These are phyloP conservation scores for Rhinoraja longicauda DNA, from an alignment of 2,797 vertebrate species.

Conservation along the genomic window DNA sequence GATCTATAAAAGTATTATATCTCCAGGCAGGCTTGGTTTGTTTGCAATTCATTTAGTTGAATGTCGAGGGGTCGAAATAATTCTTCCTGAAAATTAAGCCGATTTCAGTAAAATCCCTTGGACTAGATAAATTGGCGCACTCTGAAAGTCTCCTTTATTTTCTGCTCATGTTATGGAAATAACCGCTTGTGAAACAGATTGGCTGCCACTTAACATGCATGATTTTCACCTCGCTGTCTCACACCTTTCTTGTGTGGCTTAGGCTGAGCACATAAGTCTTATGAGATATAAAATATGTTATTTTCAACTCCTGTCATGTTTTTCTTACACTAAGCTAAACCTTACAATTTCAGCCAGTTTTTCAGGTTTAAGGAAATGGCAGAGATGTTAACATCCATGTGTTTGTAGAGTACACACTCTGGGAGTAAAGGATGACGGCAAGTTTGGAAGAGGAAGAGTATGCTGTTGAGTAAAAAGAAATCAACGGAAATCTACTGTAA, in stretches of 20 bases:
- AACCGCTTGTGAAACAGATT: conserved; percentile 2
- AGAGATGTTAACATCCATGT: not conserved
- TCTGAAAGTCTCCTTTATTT: conserved; percentile 8
- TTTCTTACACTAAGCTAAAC: not conserved
- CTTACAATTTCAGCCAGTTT: not conserved
- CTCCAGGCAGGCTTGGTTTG: not conserved
- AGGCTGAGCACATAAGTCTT: not conserved
- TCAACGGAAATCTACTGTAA: not conserved
- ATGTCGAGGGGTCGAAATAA: not conserved
- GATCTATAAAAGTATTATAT: not conserved
- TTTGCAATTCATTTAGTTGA: not conserved
- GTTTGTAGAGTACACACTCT: too few relatives aligned
- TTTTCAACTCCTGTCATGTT: not conserved
- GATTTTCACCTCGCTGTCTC: conserved; percentile 4
- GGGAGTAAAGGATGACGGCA: not conserved
- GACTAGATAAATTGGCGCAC: not conserved
- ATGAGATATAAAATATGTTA: not conserved
- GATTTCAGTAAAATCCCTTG: not conserved
- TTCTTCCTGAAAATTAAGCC: not conserved
- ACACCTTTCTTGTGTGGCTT: not conserved
- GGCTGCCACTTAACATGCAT: not conserved
- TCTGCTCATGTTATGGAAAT: not conserved
- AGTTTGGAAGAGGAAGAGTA: not conserved
- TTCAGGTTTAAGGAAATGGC: not conserved
- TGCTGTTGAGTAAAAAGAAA: not conserved